Base-by-base conservation (phyloP, 2,113 vertebrate genomes). In the Amphilophus citrinellus region DNA sequence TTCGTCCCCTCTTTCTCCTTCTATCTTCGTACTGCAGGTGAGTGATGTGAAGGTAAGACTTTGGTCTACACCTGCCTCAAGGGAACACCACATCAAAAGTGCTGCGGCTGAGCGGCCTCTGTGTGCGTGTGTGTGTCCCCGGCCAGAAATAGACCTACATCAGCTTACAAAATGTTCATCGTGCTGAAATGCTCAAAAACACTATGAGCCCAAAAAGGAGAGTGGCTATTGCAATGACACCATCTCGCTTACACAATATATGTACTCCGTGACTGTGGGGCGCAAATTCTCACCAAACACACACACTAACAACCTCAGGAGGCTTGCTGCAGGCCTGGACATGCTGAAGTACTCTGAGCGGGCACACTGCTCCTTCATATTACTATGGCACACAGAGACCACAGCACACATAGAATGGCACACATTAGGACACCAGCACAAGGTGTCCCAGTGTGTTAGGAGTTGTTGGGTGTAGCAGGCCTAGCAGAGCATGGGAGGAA, bases 1-100 rank as follows among this genome's bases (percentile, higher is more conserved):
- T 86, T 89, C 85, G 86, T 90, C 91, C 86, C 68, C 60, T 87
- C 83, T 53, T 61, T 63, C 87, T 83, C 89, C 50, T 84, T 88
- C 90, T 84, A 89, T 91, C 87, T 93, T 84, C 75, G 47, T 80
- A 73, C 84, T 80, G 90, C 91, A 94, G 93, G 92, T 93, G 91
- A 92, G 77, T 85, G 89, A 84, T 82, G 90, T 57, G 82, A 66
- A 88, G 77, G 87, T 84, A 92, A 88, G 62, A 82, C 83, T 87
- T 61, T 13, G 10, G 77, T n/a, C 77, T 82, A 58, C 76, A 90
- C 91, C 90, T 89, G 91, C 92, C 94, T 89, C 84, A 4, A 85
- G 91, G 92, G 89, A 90, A 90, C 86, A 61, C 82, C 13, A 4
- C 84, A 63, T 76, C 87, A 84, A 87, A 60, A 92, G 87, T 81